Evolutionary conservation across 2,113 vertebrate species (phyloP).

Genomic region (Kryptolebias marmoratus): DNA sequence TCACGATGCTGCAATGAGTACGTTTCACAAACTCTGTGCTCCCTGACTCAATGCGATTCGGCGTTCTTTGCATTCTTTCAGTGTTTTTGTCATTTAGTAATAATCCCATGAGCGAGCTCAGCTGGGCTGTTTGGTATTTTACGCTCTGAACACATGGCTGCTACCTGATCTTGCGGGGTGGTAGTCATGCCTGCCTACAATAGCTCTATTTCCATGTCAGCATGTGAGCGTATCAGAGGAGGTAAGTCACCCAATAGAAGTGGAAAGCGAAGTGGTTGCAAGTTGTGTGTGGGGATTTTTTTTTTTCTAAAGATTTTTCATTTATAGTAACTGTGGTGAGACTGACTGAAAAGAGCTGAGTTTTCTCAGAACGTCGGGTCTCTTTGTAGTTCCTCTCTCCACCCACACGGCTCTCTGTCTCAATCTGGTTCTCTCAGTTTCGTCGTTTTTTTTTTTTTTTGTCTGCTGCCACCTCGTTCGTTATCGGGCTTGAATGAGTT

Average conservation of each 20-base stretch:
- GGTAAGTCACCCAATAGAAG: slow-evolving; percentile 44
- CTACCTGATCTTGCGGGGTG: neutral
- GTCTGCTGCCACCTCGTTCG: neutral
- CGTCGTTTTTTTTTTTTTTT: neutral
- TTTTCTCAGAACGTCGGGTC: slow-evolving; percentile 55
- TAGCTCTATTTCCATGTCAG: slow-evolving; percentile 25
- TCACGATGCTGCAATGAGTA: too few relatives aligned
- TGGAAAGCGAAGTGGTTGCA: slow-evolving; percentile 65
- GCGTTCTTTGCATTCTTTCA: slow-evolving; percentile 34
- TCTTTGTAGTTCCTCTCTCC: slow-evolving; percentile 23
- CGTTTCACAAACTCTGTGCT: neutral
- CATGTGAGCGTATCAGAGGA: slow-evolving; percentile 14
- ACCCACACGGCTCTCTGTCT: slow-evolving; percentile 11
- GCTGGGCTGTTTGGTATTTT: slow-evolving; percentile 11
- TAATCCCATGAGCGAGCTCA: slow-evolving; percentile 21
- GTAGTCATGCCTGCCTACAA: neutral
- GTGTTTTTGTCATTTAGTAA: slow-evolving; percentile 7
- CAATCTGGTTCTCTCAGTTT: slow-evolving; percentile 20
- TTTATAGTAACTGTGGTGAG: slow-evolving; percentile 64
- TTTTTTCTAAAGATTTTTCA: slow-evolving; percentile 34
- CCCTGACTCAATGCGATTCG: neutral
- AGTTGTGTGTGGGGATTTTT: slow-evolving; percentile 44
- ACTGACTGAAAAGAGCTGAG: slow-evolving; percentile 11
- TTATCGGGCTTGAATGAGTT: neutral
- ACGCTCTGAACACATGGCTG: neutral